Base-by-base conservation (phyloP, 2,888 invertebrate genomes). In the Meliscaeva auricollis region DNA sequence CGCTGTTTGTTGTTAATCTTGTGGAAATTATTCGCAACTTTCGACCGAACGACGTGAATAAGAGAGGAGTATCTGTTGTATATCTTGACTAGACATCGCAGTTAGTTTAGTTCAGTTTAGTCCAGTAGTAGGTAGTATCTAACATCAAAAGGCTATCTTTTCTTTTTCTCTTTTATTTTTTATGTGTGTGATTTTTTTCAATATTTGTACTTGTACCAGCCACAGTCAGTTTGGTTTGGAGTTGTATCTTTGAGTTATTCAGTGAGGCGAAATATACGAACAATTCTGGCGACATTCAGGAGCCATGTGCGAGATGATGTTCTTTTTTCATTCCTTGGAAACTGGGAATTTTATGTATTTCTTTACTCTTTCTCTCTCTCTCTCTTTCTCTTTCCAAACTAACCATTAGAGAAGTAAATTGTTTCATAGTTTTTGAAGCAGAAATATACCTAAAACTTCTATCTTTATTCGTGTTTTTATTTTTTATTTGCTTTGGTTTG, bases 1-100 rank as follows among this genome's bases (percentile, higher is more conserved):
- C 69, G 68, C 81, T 85, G 85, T 85, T 85, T 73, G 69, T 62
- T 85, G 85, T 76, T 85, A 85, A 85, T 85, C 85, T 85, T 85
- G 73, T 85, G 85, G 85, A 85, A 85, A 81, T 81, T 85, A 77
- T 84, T 84, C 56, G 69, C 73, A 81, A 84, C 56, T 84, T 79
- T 75, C 54, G 58, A 60, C 56, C 30, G 44, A 3, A 2, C 72
- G 32, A 30, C 54, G 30, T 15, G 15, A 22, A 20, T 54, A 41
- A 20, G 54, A 35, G 56, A 32, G 32, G 56, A 20, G 50, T 79
- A 26, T 48, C 17, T 52, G 20, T 11, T 50, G 35, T 48, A 30
- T 82, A 85, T 85, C 85, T 81, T 56, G 73, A 76, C 73, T 62
- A 85, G 85, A 81, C 85, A 81, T 84, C 72, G 41, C 78, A 41